Evolutionary conservation across 2,797 vertebrate genomes (phyloP), one percentile per base, ranked within the genome.

Genomic region (Huso huso): DNA sequence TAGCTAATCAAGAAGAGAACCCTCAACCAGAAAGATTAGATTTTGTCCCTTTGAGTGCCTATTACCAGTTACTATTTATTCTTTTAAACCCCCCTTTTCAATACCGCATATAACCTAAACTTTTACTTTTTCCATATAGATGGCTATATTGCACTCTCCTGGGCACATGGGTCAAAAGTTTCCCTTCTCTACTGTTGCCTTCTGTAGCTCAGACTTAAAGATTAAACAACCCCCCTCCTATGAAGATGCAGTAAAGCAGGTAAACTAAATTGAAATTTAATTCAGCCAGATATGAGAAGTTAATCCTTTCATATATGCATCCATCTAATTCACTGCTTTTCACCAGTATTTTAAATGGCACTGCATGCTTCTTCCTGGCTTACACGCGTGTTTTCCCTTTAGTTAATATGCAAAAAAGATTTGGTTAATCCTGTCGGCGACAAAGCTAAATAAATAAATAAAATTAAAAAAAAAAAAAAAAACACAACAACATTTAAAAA

Each of bases 161-260:
- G 87, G 88, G 77, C 92, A 93, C 80, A 82, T 83, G 87, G 92
- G 89, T 81, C 91, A 86, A 87, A 95, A 94, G 81, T 89, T 92
- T 87, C 85, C 91, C 81, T 77, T 90, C 82, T 83, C 90, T 74
- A 79, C 88, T 86, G 84, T 91, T 73, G 86, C 82, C 81, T 93
- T 94, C 91, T 89, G 86, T 90, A 95, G 93, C 83, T 87, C 92
- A 86, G 87, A 84, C 76, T 86, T 90, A 76, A 90, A 93, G 82
- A 81, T 90, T 88, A 92, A 92, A 84, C 94, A 94, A 84, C 95
- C 94, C 83, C 95, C 94, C 72, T 91, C 93, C 81, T 96, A 96
- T 82, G 93, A 95, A 88, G 95, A 97, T 88, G 95, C 94, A 85
- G 87, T 97, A 69, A 95, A 95, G 85, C 95, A 97, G 94, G 93